Base-by-base conservation (phyloP, 2,888 invertebrate species). In the Papilio elwesi region DNA sequence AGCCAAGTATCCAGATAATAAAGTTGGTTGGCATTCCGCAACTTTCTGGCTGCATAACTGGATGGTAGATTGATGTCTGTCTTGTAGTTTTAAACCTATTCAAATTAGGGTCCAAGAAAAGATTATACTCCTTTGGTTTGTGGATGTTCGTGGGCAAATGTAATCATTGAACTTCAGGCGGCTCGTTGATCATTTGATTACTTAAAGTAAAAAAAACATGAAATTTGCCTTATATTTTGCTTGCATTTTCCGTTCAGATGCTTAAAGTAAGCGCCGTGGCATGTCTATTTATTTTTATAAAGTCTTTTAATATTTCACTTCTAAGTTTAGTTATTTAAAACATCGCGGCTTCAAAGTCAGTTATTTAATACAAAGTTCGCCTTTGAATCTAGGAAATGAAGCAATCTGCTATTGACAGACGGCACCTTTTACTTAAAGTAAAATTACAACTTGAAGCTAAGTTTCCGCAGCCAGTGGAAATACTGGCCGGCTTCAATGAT, bases 371-470 rank as follows among this genome's bases (percentile, higher is more conserved):
- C 77, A 77, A 78, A 77, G 79, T 79, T 79, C 79, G 79, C 74
- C 76, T 81, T 77, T 81, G 76, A 77, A 79, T 78, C 77, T 76
- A 73, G 74, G 76, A 75, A 79, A 77, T 78, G 79, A 78, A 77
- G 79, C 78, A 36, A 73, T 74, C 82, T 84, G 84, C 78, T 81
- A 84, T 82, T 85, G 85, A 80, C 83, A 84, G 82, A 49, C 26
- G 57, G 55, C n/a, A 49, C 57, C 59, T 62, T 57, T 51, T 15
- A 65, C 70, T 74, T 77, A 76, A 77, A 66, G 51, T 57, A 75
- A 77, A 76, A 78, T 76, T 78, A 77, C 74, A 77, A 73, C 79
- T 72, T 65, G 70, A 70, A 66, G 70, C 53, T 70, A 79, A 79
- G 67, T 81, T 78, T 8, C 16, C 49, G 52, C 48, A 12, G 48